Evolutionary conservation across 2,888 invertebrate genomes (phyloP).

Genomic region (Balanococcus diminutus): DNA sequence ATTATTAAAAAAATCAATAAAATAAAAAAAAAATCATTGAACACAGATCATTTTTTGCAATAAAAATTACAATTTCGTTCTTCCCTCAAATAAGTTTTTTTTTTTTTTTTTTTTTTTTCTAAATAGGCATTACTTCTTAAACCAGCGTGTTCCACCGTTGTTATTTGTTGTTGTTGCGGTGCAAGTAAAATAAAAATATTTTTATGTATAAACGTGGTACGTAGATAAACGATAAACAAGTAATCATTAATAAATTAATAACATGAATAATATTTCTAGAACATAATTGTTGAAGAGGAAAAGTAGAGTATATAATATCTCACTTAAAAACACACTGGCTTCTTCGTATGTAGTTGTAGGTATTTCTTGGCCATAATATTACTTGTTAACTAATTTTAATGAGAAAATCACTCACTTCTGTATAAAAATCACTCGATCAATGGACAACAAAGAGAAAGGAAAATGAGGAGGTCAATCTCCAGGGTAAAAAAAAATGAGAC

Average conservation of each 20-base stretch:
- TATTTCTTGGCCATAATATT: not conserved
- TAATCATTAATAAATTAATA: no score
- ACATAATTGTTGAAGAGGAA: no score
- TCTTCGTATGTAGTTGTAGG: no score
- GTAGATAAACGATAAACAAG: not conserved
- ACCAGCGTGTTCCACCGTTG: not conserved
- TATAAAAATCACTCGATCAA: not conserved
- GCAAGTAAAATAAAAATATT: not conserved
- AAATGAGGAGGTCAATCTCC: not conserved
- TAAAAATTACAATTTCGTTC: not conserved
- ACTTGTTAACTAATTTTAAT: not conserved
- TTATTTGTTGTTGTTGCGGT: not conserved
- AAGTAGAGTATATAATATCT: no score
- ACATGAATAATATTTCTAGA: no score
- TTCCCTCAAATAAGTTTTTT: not conserved
- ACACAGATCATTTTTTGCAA: conserved; percentile 35
- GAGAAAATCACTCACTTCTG: not conserved
- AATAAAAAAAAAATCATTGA: not conserved
- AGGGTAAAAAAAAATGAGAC: no score
- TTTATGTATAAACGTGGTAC: not conserved
- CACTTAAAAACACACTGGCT: no score
- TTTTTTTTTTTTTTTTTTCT: not conserved
- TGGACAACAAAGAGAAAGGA: not conserved
- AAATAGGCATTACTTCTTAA: not conserved
- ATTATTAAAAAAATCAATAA: not conserved